Evolutionary conservation across 2,113 vertebrate genomes (phyloP).

Genomic region (Calcarius ornatus): DNA sequence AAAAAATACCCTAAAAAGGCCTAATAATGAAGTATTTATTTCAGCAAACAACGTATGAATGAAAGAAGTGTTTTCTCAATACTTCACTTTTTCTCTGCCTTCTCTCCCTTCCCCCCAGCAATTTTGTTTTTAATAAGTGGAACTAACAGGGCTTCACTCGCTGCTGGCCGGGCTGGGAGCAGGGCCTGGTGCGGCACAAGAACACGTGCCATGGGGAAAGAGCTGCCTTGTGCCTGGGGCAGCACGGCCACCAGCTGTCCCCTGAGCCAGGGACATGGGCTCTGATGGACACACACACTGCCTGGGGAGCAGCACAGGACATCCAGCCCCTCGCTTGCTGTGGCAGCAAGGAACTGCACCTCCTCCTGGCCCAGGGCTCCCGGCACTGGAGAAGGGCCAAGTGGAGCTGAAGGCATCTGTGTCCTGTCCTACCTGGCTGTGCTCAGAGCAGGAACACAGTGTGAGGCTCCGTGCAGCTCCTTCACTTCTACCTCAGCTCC

Average conservation of each 20-base stretch:
- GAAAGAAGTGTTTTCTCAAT: slow-evolving; percentile 64
- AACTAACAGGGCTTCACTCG: neutral
- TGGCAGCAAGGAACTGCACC: neutral
- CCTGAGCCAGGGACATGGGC: accelerated
- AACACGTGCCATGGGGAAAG: neutral
- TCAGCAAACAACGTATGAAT: slow-evolving; percentile 69
- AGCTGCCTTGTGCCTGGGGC: neutral
- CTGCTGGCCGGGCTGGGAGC: neutral
- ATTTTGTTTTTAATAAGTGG: slow-evolving; percentile 45
- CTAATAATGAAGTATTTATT: slow-evolving; percentile 70
- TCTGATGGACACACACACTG: accelerated
- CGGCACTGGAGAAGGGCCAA: neutral
- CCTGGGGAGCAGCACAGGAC: accelerated
- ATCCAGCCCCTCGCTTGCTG: neutral
- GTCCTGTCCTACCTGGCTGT: neutral
- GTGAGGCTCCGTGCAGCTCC: neutral
- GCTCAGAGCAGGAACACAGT: neutral
- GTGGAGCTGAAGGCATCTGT: neutral
- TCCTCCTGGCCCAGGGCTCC: neutral
- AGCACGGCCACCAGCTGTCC: accelerated
- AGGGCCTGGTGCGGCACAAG: neutral
- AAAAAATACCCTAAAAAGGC: slow-evolving; percentile 28
- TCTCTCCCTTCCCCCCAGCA: slow-evolving; percentile 13
- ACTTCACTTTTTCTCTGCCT: slow-evolving; percentile 32
- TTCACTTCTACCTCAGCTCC: neutral